phyloP scores from a whole-genome alignment of 1,140 invertebrate species.

The Chionoecetes opilio region DNA sequence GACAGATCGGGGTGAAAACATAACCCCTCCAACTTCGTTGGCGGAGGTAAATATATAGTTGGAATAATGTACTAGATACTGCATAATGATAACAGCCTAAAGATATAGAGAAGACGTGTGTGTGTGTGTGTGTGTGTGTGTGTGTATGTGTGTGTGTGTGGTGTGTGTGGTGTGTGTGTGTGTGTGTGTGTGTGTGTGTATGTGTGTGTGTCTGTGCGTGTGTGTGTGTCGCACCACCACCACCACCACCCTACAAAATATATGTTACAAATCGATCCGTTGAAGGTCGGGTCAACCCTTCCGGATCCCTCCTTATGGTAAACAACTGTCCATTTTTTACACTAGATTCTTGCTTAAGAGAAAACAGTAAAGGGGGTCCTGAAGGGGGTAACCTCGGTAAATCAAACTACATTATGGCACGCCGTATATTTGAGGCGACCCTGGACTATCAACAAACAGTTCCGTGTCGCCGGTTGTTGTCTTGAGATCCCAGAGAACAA shows the following conservation, averaged over 20 bases:
- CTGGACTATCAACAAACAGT: neutral
- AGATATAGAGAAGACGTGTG: neutral
- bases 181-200: neutral
- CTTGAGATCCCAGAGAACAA: neutral
- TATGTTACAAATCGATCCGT: neutral
- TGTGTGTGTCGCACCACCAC: neutral
- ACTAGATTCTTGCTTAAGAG: neutral
- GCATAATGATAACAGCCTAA: too few species aligned
- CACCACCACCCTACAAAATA: neutral
- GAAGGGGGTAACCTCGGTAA: constrained; percentile 38
- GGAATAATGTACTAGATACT: too few species aligned
- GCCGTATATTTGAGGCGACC: neutral
- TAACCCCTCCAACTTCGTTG: too few species aligned
- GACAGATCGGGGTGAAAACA: too few species aligned
- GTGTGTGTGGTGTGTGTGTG: neutral
- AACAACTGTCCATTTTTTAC: neutral
- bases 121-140: constrained; percentile 27
- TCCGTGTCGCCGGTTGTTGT: neutral
- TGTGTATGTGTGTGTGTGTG: neutral
- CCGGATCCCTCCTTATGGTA: constrained; percentile 35
- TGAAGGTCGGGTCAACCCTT: constrained; percentile 53
- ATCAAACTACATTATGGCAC: neutral
- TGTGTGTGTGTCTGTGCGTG: neutral
- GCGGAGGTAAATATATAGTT: too few species aligned
- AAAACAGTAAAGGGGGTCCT: constrained; percentile 28